Evolutionary conservation across 2,113 vertebrate species (phyloP), one percentile per base, ranked within the genome.

Genomic region (Oostethus manadensis): DNA sequence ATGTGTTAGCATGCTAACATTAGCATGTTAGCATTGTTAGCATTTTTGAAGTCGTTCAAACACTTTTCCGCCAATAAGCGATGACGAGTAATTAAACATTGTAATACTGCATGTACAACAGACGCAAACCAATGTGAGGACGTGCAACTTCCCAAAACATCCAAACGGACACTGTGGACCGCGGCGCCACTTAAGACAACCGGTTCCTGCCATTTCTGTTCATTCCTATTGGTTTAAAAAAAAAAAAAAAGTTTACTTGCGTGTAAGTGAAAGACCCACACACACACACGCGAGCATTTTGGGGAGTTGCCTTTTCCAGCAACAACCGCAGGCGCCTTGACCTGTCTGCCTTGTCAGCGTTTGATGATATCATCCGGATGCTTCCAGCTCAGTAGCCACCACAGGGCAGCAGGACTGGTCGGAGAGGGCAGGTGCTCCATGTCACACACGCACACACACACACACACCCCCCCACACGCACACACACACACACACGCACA

Each of bases 301-400:
- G 11, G 56, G 73, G 70, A 78, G 82, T 67, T 13, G 72, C 67
- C 65, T 58, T 76, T 79, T 84, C 71, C 64, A 58, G 64, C 62
- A 71, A 57, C 71, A 60, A 74, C 80, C 81, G 55, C 76, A 76
- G 76, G 78, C 76, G 69, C 72, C 78, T 57, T 69, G 72, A 82
- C 69, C 74, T 64, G 83, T 87, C 80, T 80, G 71, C 74, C 71
- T 65, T 58, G 71, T 84, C 80, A 79, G 72, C 29, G 21, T 84
- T 81, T 82, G 75, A 82, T 87, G 85, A 87, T 81, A 80, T 87
- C 80, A 87, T 76, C 59, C 21, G 69, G 79, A 83, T 82, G 74
- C 67, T 73, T 81, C 73, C 70, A 77, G 66, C 66, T 75, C 60
- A 35, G 76, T 70, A 73, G 66, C 43, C 33, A 13, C 51, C 56